Conservation (phyloP, 2,888 invertebrate genomes). For the Clistopyga incitator region DNA sequence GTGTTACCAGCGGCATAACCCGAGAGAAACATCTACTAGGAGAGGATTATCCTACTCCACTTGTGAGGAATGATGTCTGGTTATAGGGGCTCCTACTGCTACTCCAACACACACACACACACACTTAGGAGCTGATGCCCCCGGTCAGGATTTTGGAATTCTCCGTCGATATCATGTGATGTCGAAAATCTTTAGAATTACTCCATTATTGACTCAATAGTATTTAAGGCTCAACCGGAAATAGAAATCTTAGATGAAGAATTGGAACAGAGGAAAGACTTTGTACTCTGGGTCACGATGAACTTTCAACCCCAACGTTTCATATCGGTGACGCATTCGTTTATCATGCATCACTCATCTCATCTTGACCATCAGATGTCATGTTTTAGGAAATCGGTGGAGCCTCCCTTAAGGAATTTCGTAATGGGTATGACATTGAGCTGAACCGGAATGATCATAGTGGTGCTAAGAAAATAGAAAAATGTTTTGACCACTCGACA, state of each 20-base stretch:
- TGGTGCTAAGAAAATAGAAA: conserved; percentile 20
- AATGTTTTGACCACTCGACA: too few relatives aligned
- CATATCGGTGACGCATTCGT: background rate
- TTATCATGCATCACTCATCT: background rate
- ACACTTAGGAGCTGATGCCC: background rate
- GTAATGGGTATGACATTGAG: conserved; percentile 1
- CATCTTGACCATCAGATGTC: conserved; percentile 1
- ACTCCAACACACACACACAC: background rate
- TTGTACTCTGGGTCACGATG: background rate
- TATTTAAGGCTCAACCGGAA: background rate
- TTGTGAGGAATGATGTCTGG: conserved; percentile 23
- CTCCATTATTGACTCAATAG: too few relatives aligned
- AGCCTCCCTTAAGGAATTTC: conserved; percentile 29
- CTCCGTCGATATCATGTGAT: background rate
- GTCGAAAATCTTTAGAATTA: background rate
- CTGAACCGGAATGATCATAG: conserved; percentile 25
- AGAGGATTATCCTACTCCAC: conserved; percentile 49
- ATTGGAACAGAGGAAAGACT: too few relatives aligned
- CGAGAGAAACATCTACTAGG: conserved; percentile 42
- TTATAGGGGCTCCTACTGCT: background rate
- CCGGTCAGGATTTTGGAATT: background rate
- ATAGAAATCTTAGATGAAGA: background rate
- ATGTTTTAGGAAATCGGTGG: conserved; percentile 41
- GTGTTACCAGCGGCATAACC: conserved; percentile 39
- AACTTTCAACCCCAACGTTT: background rate